Conservation (phyloP, 2,113 vertebrate genomes). For the Thomomys bottae region DNA sequence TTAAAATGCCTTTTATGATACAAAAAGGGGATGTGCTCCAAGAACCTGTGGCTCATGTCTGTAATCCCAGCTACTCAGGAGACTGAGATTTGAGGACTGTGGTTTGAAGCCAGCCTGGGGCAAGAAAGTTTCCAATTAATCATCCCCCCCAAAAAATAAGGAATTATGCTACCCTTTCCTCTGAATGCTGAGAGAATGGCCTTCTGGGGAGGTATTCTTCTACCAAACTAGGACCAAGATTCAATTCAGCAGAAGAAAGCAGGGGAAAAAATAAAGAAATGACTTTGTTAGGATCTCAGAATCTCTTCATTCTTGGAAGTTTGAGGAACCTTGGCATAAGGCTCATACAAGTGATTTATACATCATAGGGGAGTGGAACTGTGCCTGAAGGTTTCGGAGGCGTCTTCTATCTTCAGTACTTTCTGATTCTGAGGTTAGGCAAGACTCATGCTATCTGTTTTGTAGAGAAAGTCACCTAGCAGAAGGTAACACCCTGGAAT, state of each 20-base stretch:
- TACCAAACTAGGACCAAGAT: neutral
- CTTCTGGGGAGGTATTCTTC: neutral
- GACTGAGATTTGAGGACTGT: no score
- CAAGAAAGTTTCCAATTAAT: no score
- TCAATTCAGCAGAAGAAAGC: neutral
- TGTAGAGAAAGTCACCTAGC: neutral
- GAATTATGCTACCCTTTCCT: neutral
- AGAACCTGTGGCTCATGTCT: no score
- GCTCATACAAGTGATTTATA: neutral
- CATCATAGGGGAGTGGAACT: neutral
- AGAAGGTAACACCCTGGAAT: neutral
- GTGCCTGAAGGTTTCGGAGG: neutral
- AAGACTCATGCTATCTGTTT: neutral
- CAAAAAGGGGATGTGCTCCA: neutral
- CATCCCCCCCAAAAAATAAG: neutral
- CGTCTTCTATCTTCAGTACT: neutral
- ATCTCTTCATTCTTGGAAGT: neutral
- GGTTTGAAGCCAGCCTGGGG: no score
- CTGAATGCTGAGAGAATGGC: neutral
- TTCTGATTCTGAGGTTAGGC: neutral
- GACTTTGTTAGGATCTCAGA: neutral
- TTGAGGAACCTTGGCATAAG: neutral
- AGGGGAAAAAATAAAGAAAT: neutral
- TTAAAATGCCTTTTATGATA: neutral
- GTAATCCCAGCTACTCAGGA: no score